Conservation (phyloP, 2,113 vertebrate genomes). For the Hymenochirus boettgeri region DNA sequence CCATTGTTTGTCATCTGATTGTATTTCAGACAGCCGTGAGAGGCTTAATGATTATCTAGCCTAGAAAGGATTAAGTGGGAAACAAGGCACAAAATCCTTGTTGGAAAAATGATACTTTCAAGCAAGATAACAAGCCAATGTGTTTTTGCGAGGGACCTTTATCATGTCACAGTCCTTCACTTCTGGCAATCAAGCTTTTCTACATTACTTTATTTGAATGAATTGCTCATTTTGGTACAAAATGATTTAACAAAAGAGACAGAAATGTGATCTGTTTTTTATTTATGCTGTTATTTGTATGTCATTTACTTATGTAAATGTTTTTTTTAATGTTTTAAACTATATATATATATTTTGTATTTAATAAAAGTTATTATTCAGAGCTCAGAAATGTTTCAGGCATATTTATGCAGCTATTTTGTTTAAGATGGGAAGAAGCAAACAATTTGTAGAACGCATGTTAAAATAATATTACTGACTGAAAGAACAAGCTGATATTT, state of each 20-base stretch:
- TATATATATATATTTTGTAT: no score
- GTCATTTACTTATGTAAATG: no score
- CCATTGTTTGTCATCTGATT: slow-evolving; percentile 12
- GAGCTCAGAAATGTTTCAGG: no score
- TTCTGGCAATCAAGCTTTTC: slow-evolving; percentile 17
- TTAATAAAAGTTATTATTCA: no score
- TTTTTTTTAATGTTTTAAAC: no score
- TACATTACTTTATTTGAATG: slow-evolving; percentile 3
- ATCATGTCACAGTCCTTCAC: slow-evolving; percentile 7
- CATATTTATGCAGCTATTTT: no score
- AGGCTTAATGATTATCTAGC: slow-evolving; percentile 21
- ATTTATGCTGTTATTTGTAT: no score
- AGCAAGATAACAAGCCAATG: slow-evolving; percentile 21
- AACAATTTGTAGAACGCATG: no score
- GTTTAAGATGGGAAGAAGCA: no score
- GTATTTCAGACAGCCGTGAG: slow-evolving; percentile 15
- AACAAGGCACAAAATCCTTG: slow-evolving; percentile 21
- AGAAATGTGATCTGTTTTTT: background rate
- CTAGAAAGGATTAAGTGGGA: slow-evolving; percentile 28
- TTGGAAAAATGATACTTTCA: slow-evolving; percentile 14
- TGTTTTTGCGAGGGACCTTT: slow-evolving; percentile 21
- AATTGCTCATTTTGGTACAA: background rate
- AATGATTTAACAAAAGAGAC: background rate
- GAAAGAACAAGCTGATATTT: no score
- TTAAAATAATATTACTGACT: no score